phyloP scores from a whole-genome alignment of 2,797 vertebrate species.

The Pteropus rufus region DNA sequence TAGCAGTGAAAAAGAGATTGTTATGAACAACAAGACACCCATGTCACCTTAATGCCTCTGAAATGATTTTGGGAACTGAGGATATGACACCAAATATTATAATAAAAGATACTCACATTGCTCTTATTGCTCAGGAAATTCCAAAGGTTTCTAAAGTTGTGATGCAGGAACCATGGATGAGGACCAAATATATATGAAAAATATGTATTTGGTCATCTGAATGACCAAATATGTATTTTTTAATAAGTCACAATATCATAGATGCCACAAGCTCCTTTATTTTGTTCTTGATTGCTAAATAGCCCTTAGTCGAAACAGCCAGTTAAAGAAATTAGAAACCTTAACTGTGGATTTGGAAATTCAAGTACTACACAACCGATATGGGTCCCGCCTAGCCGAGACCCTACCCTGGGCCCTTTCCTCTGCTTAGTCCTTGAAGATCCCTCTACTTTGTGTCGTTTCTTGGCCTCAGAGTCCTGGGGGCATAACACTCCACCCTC shows the following conservation, averaged over 20 bases:
- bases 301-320: not conserved
- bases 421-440: not conserved
- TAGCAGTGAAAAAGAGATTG: not conserved
- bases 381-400: not conserved
- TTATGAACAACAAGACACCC: not conserved
- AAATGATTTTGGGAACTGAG: not conserved
- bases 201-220: not conserved
- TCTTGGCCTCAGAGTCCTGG: not conserved
- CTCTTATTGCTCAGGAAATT: not conserved
- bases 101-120: not conserved
- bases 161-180: not conserved
- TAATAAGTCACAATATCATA: not conserved
- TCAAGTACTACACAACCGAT: not conserved
- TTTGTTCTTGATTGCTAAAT: conserved; percentile 1
- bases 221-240: not conserved
- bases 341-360: not conserved
- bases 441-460: not conserved
- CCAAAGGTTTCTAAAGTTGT: not conserved
- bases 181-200: not conserved
- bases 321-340: not conserved
- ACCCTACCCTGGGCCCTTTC: not conserved
- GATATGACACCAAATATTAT: not conserved
- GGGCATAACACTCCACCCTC: not conserved
- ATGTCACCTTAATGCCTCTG: not conserved
- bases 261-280: not conserved